These are phyloP conservation scores for Paramormyrops hopkinsi DNA, from an alignment of 2,797 vertebrate species.

Conservation along the genomic window DNA sequence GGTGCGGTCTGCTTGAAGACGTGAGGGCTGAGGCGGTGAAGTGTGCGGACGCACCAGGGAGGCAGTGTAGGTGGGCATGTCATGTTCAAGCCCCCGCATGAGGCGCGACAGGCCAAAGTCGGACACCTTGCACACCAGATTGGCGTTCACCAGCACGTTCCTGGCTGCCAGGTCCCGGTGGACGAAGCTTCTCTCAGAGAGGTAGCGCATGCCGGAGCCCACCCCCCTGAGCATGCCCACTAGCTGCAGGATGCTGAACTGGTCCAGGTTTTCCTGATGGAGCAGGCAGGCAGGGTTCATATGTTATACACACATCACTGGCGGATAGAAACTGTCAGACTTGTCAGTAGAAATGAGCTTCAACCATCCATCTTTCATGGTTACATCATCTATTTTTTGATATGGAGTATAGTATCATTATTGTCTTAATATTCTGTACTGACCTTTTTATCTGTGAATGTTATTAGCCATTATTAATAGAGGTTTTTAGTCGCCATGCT, in stretches of 20 bases:
- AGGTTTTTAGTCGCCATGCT: background rate
- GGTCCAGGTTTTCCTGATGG: constrained; percentile 68
- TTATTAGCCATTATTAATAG: background rate
- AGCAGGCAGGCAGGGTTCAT: background rate
- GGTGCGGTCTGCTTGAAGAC: background rate
- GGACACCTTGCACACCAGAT: constrained; percentile 89
- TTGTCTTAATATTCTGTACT: background rate
- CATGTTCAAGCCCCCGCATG: constrained; percentile 77
- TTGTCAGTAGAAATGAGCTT: background rate
- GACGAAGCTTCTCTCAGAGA: constrained; percentile 85
- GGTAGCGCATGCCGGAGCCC: constrained; percentile 90
- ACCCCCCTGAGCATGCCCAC: constrained; percentile 90
- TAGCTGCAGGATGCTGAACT: constrained; percentile 78
- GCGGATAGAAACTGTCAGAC: background rate
- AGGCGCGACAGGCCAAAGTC: constrained; percentile 87
- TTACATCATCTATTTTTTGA: background rate
- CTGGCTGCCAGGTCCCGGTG: constrained; percentile 88
- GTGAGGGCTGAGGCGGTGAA: background rate
- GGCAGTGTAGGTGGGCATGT: constrained; percentile 71
- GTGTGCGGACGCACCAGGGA: constrained; percentile 56
- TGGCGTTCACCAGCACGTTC: constrained; percentile 86
- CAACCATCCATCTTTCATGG: background rate
- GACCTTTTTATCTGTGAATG: background rate
- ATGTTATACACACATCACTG: background rate
- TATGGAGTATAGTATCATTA: background rate